phyloP scores from a whole-genome alignment of 2,797 vertebrate species.

The Ibycter americanus region DNA sequence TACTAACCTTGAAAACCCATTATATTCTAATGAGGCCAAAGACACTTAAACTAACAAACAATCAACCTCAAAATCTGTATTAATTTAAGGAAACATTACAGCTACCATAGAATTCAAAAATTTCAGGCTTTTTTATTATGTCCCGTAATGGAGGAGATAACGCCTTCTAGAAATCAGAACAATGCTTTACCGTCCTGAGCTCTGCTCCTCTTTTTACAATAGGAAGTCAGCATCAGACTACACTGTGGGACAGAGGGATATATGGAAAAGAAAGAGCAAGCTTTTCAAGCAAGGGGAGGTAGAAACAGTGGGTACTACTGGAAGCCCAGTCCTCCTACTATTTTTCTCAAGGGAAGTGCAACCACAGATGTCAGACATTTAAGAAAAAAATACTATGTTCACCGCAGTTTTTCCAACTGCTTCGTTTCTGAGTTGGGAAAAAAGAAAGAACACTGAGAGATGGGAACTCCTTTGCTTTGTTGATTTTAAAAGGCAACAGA shows the following conservation, averaged over 20 bases:
- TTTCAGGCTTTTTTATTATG: neutral
- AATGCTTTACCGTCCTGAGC: neutral
- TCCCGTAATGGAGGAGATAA: neutral
- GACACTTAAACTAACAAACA: conserved; percentile 3
- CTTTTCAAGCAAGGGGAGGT: neutral
- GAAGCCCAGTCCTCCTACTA: neutral
- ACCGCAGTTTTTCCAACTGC: neutral
- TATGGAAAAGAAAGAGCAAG: neutral
- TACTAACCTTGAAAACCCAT: conserved; percentile 68
- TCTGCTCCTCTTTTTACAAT: neutral
- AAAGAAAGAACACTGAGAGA: neutral
- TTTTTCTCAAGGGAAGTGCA: neutral
- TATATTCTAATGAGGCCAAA: conserved; percentile 62
- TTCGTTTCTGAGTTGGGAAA: neutral
- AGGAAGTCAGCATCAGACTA: neutral
- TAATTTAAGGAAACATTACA: neutral
- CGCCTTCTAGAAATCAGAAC: neutral
- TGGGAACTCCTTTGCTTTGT: neutral
- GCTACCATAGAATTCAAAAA: neutral
- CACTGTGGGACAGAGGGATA: fast-evolving
- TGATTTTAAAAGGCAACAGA: neutral
- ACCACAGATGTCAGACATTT: neutral
- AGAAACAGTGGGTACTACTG: neutral
- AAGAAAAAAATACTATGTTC: neutral
- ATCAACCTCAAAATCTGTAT: neutral